A percentile compares a stretch with the other conserved stretches of the same genome.
Evolutionary conservation across 1,140 invertebrate genomes (phyloP).

Genomic region (Plectus sambesii): DNA sequence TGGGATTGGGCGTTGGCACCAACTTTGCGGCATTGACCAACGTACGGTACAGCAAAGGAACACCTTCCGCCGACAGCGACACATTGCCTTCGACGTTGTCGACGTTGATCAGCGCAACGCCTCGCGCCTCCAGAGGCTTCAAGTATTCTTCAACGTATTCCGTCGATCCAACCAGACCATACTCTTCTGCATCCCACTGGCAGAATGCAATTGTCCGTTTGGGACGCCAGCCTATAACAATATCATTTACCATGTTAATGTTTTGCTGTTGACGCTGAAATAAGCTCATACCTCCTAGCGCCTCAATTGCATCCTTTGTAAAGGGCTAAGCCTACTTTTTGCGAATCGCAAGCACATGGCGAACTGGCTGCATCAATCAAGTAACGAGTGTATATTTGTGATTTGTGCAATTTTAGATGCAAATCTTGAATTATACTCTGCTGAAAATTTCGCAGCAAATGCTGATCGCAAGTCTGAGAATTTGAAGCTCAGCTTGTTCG

Average conservation of each 20-base stretch:
- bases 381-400: too few relatives aligned
- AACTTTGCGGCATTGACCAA: slow-evolving; percentile 25
- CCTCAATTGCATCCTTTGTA: not conserved
- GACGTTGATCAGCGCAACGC: slow-evolving; percentile 36
- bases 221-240: slow-evolving; percentile 50
- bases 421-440: too few relatives aligned
- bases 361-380: too few relatives aligned
- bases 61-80: slow-evolving; percentile 29
- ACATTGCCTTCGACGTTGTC: slow-evolving; percentile 37
- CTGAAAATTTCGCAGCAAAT: too few relatives aligned
- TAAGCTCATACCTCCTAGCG: not conserved
- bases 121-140: slow-evolving; percentile 17
- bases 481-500: too few relatives aligned
- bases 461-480: too few relatives aligned
- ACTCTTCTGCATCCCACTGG: slow-evolving; percentile 51
- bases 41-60: slow-evolving; percentile 28
- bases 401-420: too few relatives aligned
- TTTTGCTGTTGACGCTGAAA: not conserved
- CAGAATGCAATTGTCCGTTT: slow-evolving; percentile 49
- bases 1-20: slow-evolving; percentile 19
- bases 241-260: slow-evolving; percentile 10
- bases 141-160: slow-evolving; percentile 48
- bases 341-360: too few relatives aligned
- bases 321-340: too few relatives aligned
- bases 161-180: slow-evolving; percentile 50